Evolutionary conservation across 2,797 vertebrate genomes (phyloP).

Genomic region (Micropoecilia bifurca): DNA sequence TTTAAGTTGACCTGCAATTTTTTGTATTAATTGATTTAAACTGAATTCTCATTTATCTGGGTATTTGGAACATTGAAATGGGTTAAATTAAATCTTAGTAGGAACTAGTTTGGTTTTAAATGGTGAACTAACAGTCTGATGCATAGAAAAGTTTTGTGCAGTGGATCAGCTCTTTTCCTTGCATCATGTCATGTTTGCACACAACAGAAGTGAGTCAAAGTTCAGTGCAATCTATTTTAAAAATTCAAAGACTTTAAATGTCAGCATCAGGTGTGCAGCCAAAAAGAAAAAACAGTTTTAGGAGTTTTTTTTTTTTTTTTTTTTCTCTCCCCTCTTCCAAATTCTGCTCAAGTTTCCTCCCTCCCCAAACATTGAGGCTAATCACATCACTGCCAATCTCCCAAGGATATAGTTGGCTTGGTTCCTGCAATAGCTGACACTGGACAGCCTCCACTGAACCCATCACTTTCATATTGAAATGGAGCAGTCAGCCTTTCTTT

Average conservation of each 20-base stretch:
- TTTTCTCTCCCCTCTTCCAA: not conserved
- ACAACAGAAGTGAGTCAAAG: constrained; percentile 35
- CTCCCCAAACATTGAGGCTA: not conserved
- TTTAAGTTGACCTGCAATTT: not conserved
- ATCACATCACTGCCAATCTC: not conserved
- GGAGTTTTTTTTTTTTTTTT: not conserved
- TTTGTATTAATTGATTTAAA: not conserved
- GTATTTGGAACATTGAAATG: not conserved
- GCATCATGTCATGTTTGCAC: not conserved
- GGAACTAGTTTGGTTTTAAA: not conserved
- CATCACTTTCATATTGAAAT: not conserved
- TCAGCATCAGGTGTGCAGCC: not conserved
- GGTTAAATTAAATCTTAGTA: not conserved
- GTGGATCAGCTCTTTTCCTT: not conserved
- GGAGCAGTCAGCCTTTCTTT: not conserved
- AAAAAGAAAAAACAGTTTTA: not conserved
- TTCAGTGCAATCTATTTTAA: not conserved
- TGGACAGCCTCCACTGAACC: not conserved
- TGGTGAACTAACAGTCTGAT: not conserved
- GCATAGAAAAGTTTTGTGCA: not conserved
- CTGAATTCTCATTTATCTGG: not conserved
- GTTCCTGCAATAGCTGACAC: not conserved
- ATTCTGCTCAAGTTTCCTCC: not conserved
- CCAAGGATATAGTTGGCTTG: not conserved
- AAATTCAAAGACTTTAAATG: not conserved